Evolutionary conservation across 2,113 vertebrate species (phyloP).

Genomic region (Leptocoma aspasia): DNA sequence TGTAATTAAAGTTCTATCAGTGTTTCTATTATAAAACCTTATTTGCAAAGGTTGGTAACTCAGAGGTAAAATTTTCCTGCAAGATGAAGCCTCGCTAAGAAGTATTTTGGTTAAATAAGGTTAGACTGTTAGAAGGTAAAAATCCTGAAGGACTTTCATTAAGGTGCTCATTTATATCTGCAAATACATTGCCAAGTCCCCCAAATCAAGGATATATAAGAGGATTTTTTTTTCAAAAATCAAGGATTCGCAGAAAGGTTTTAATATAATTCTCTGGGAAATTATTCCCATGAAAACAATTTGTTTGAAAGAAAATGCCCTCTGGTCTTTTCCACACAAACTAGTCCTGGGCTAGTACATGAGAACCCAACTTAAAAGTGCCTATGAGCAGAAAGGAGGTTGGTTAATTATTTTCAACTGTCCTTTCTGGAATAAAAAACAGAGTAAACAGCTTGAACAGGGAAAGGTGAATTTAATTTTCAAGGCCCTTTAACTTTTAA

Average conservation of each 20-base stretch:
- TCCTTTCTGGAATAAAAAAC: slow-evolving; percentile 18
- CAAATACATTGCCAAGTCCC: not conserved
- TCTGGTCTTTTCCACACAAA: slow-evolving; percentile 31
- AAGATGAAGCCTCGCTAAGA: slow-evolving; percentile 39
- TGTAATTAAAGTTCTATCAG: slow-evolving; percentile 76
- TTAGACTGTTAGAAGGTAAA: slow-evolving; percentile 40
- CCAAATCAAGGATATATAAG: not conserved
- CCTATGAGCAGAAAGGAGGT: not conserved
- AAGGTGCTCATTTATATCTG: slow-evolving; percentile 6
- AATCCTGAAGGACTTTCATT: slow-evolving; percentile 49
- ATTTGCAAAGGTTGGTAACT: slow-evolving; percentile 77
- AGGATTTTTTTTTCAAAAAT: not conserved
- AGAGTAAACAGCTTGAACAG: not conserved
- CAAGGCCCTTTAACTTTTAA: slow-evolving; percentile 51
- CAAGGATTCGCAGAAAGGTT: not conserved
- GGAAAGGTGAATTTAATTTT: slow-evolving; percentile 58
- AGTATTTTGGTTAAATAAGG: slow-evolving; percentile 34
- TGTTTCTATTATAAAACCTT: slow-evolving; percentile 70
- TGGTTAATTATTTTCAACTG: slow-evolving; percentile 45
- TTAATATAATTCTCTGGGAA: slow-evolving; percentile 46
- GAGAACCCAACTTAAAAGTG: slow-evolving; percentile 52
- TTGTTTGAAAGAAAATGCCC: slow-evolving; percentile 54
- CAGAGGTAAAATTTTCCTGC: slow-evolving; percentile 62
- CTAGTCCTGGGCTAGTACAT: slow-evolving; percentile 34
- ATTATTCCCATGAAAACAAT: slow-evolving; percentile 64